These are phyloP conservation scores for Tipula vernalis DNA, from an alignment of 2,888 invertebrate species.

Conservation along the genomic window DNA sequence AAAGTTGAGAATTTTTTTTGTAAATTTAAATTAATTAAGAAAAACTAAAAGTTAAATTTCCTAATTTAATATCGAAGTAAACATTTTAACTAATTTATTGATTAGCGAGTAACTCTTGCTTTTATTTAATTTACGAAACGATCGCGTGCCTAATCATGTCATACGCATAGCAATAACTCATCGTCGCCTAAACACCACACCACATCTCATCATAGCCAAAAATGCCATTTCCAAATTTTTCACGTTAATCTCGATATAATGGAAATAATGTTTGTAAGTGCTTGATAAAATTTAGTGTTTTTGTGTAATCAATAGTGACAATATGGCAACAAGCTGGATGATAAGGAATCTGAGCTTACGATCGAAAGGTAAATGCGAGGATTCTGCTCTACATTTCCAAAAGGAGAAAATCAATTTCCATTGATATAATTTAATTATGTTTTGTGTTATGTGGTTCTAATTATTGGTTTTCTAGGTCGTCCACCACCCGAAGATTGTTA, in stretches of 20 bases:
- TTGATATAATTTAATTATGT: not conserved
- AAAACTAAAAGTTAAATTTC: not conserved
- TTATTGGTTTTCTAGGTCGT: slow-evolving; percentile 8
- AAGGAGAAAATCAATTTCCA: not conserved
- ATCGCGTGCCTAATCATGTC: not conserved
- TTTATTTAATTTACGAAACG: not conserved
- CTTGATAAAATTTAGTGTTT: not conserved
- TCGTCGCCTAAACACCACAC: not conserved
- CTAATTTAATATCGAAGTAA: not conserved
- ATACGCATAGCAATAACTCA: not conserved
- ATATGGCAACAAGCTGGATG: slow-evolving; percentile 28
- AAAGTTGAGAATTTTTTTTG: not conserved
- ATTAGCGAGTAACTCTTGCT: not conserved
- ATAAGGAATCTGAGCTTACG: slow-evolving; percentile 33
- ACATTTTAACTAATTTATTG: not conserved
- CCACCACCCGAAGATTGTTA: slow-evolving; percentile 45
- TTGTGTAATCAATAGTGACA: not conserved
- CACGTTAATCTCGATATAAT: not conserved
- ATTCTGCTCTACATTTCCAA: not conserved
- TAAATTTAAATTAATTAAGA: not conserved
- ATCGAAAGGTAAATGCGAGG: slow-evolving; percentile 30
- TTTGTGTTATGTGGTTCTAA: not conserved
- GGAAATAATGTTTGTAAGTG: not conserved
- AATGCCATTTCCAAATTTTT: not conserved
- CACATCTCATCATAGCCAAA: not conserved